Percentiles rank a stretch among this genome's conserved stretches.
Conservation (phyloP, 2,113 vertebrate genomes). For the Tichodroma muraria region DNA sequence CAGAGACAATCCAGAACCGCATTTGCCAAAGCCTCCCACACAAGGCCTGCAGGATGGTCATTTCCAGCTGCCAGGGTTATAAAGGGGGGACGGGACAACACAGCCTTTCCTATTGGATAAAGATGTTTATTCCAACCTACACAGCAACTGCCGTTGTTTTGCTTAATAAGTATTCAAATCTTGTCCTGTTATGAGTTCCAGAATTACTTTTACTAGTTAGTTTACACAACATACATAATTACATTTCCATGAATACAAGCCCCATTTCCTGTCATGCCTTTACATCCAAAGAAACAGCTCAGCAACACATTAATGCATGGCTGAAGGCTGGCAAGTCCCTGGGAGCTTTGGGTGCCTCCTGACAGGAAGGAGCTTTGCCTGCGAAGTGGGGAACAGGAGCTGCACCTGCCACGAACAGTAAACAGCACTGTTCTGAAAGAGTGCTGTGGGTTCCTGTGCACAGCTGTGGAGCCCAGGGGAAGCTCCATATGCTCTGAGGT, state of each 20-base stretch:
- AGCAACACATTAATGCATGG: neutral
- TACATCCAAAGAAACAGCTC: neutral
- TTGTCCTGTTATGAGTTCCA: neutral
- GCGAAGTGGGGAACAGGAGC: neutral
- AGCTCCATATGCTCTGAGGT: neutral
- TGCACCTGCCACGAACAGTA: neutral
- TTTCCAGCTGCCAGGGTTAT: neutral
- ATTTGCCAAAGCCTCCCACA: neutral
- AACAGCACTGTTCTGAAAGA: neutral
- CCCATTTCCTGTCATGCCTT: neutral
- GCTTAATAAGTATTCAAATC: constrained; percentile 28
- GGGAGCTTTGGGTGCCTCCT: neutral
- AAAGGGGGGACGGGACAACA: neutral
- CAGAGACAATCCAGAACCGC: neutral
- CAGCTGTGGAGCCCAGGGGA: constrained; percentile 5
- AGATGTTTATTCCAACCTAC: neutral
- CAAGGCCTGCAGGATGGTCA: neutral
- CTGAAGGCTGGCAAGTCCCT: neutral
- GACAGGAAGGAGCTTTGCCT: neutral
- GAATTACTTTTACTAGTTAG: neutral
- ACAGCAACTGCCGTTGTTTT: neutral
- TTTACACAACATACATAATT: constrained; percentile 49
- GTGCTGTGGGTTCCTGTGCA: neutral
- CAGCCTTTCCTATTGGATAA: neutral
- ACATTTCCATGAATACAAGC: constrained; percentile 18